These are phyloP conservation scores for Euthynnus affinis DNA, from an alignment of 2,797 vertebrate genomes.

Conservation along the genomic window DNA sequence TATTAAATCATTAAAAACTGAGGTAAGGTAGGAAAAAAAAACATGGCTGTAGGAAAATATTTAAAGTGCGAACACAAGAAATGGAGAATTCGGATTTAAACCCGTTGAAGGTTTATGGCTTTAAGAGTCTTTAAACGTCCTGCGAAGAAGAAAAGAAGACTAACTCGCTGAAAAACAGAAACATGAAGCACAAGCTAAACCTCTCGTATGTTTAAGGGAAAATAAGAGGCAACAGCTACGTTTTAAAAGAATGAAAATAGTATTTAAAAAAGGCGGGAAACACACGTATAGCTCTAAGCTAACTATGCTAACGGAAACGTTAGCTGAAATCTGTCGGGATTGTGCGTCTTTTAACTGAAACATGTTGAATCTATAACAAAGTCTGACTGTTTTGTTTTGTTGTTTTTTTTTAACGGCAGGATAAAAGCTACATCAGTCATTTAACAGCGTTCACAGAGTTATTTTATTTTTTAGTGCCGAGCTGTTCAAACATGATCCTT, in stretches of 20 bases:
- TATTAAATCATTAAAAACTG: slow-evolving; percentile 32
- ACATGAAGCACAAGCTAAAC: no score
- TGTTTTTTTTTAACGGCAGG: no score
- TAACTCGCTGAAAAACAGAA: no score
- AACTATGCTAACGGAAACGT: no score
- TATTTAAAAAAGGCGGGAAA: neutral
- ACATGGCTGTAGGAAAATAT: slow-evolving; percentile 52
- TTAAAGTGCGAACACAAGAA: slow-evolving; percentile 63
- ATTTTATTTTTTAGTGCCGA: no score
- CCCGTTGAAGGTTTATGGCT: slow-evolving; percentile 23
- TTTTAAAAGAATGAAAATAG: neutral
- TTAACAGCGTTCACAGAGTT: no score
- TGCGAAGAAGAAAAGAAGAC: no score
- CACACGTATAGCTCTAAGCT: no score
- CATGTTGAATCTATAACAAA: no score
- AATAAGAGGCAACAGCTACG: neutral
- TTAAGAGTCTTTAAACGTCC: neutral
- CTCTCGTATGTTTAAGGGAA: no score
- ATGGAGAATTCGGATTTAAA: neutral
- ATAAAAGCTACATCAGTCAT: neutral
- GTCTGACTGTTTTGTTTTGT: no score
- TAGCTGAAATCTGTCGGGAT: neutral
- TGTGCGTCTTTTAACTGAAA: neutral
- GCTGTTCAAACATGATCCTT: neutral
- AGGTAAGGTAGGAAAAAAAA: slow-evolving; percentile 37